A percentile compares a stretch with the other conserved stretches of the same genome.
Conservation (phyloP, 2,113 vertebrate species). For the Colius striatus region DNA sequence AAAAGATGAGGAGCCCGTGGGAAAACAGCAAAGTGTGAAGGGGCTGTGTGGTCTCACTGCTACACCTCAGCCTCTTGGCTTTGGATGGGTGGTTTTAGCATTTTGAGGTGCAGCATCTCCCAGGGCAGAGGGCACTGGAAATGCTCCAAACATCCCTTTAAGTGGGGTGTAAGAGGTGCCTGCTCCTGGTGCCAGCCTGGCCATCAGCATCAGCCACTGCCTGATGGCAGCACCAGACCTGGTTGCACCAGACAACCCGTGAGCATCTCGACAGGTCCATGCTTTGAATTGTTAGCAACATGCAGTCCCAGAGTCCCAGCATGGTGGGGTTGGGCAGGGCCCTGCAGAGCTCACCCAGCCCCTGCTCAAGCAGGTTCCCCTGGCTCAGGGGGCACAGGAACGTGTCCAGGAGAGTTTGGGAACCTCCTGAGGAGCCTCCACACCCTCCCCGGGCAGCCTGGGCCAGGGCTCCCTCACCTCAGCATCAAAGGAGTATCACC, state of each 20-base stretch:
- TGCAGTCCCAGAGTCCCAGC: too few species aligned
- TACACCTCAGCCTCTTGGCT: not conserved
- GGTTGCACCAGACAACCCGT: rapidly evolving
- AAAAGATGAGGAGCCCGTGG: not conserved
- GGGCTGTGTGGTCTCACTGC: rapidly evolving
- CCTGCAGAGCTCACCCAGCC: too few species aligned
- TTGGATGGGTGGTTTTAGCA: not conserved
- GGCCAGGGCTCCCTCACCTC: too few species aligned
- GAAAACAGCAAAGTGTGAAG: not conserved
- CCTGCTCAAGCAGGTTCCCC: too few species aligned
- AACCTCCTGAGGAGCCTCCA: too few species aligned
- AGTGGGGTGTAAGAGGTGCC: too few species aligned
- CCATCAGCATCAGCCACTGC: rapidly evolving
- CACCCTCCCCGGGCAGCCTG: too few species aligned
- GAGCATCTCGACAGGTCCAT: rapidly evolving
- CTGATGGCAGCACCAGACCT: not conserved
- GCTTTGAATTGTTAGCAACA: not conserved
- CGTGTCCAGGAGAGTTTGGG: too few species aligned
- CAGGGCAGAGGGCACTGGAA: not conserved
- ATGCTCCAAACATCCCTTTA: too few species aligned
- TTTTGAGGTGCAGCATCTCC: not conserved
- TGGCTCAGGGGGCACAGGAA: too few species aligned
- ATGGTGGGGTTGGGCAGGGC: too few species aligned
- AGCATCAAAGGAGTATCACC: too few species aligned
- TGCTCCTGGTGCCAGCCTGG: not conserved